Evolutionary conservation across 2,797 vertebrate species (phyloP).

Genomic region (Vireo griseus): DNA sequence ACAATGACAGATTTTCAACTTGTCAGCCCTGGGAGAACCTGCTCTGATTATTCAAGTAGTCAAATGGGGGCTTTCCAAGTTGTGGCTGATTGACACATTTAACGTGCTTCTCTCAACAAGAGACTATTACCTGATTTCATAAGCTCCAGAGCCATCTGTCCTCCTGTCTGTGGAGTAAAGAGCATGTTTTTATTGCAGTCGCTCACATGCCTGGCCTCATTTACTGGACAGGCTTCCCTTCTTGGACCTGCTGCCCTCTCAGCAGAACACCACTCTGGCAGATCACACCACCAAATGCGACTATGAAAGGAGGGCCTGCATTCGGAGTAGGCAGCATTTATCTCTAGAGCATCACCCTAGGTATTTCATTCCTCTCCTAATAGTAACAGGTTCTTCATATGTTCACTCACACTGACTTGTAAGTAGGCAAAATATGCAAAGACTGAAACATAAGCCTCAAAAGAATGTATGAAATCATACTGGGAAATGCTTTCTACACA

Average conservation of each 20-base stretch:
- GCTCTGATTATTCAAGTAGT: background rate
- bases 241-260: background rate
- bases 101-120: background rate
- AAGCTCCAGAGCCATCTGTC: constrained; percentile 38
- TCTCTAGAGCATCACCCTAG: background rate
- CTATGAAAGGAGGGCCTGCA: background rate
- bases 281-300: background rate
- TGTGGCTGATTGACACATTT: background rate
- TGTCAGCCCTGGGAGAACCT: background rate
- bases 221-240: constrained; percentile 1
- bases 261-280: background rate
- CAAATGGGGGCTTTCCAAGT: background rate
- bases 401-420: background rate
- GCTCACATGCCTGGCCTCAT: background rate
- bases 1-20: background rate
- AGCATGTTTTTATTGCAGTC: background rate
- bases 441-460: background rate
- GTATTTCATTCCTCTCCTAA: background rate
- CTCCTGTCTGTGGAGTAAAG: background rate
- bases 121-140: constrained; percentile 8
- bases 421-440: background rate
- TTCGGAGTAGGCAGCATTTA: background rate
- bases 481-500: background rate
- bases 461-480: background rate
- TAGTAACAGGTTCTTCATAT: background rate